Conservation (phyloP, 2,797 vertebrate species). For the Argya squamiceps region DNA sequence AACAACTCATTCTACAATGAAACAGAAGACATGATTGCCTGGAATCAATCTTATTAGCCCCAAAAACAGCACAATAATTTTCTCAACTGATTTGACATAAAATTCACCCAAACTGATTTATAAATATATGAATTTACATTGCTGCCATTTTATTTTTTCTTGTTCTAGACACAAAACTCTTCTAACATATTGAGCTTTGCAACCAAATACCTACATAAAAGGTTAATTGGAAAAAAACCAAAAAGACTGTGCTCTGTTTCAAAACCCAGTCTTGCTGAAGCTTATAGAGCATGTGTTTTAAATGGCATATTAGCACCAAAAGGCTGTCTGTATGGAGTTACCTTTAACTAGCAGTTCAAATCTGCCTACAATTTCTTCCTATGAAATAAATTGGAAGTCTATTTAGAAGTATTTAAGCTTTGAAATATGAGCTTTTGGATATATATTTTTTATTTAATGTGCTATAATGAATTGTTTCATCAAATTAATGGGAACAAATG, state of each 20-base stretch:
- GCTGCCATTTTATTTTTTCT: slow-evolving; percentile 4
- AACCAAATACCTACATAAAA: neutral
- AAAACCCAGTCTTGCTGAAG: neutral
- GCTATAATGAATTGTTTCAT: neutral
- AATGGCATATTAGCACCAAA: neutral
- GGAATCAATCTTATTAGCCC: neutral
- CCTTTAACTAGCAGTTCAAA: neutral
- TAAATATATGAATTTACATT: neutral
- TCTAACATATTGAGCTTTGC: neutral
- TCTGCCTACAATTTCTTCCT: neutral
- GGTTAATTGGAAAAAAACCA: slow-evolving; percentile 49
- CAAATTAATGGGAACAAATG: neutral
- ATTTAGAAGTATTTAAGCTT: neutral
- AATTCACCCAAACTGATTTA: neutral
- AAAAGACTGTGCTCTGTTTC: neutral
- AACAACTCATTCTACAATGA: slow-evolving; percentile 1
- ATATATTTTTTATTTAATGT: neutral
- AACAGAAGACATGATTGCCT: slow-evolving; percentile 28
- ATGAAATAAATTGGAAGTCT: neutral
- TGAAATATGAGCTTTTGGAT: neutral
- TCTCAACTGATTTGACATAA: neutral
- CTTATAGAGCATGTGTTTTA: neutral
- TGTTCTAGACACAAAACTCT: slow-evolving; percentile 11
- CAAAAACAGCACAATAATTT: neutral
- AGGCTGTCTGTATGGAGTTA: neutral